phyloP scores from a whole-genome alignment of 2,113 vertebrate species.

The Recurvirostra avosetta region DNA sequence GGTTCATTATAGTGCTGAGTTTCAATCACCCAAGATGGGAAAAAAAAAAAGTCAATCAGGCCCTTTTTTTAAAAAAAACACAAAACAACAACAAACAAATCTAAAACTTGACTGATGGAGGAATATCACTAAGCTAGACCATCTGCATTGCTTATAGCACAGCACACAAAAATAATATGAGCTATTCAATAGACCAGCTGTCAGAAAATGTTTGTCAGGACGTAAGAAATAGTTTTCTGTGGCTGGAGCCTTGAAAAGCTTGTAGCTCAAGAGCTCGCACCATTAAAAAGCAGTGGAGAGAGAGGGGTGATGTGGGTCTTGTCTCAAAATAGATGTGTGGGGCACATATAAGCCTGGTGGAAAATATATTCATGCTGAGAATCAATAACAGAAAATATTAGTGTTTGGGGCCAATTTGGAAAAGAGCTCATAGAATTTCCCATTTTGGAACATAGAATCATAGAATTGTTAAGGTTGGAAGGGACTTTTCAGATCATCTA shows the following conservation, averaged over 20 bases:
- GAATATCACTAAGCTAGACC: constrained; percentile 36
- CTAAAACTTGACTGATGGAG: constrained; percentile 44
- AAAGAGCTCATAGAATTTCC: neutral
- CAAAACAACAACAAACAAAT: constrained; percentile 5
- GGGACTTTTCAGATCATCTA: too few species aligned
- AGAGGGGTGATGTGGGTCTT: neutral
- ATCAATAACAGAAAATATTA: neutral
- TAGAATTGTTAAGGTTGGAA: too few species aligned
- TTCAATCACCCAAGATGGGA: constrained; percentile 29
- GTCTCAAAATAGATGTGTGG: neutral
- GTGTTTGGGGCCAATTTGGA: neutral
- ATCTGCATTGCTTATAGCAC: constrained; percentile 55
- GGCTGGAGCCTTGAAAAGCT: neutral
- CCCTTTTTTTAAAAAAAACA: neutral
- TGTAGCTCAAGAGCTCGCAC: neutral
- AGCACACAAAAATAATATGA: constrained; percentile 40
- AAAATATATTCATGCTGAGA: neutral
- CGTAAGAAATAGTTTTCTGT: neutral
- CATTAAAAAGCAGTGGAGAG: neutral
- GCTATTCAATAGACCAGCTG: constrained; percentile 39
- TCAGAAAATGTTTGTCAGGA: constrained; percentile 30
- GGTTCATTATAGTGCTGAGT: constrained; percentile 41
- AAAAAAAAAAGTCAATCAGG: constrained; percentile 16
- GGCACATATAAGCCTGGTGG: neutral
- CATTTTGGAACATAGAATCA: neutral